Conservation (phyloP, 1,140 invertebrate genomes). For the Brachionus angularis region DNA sequence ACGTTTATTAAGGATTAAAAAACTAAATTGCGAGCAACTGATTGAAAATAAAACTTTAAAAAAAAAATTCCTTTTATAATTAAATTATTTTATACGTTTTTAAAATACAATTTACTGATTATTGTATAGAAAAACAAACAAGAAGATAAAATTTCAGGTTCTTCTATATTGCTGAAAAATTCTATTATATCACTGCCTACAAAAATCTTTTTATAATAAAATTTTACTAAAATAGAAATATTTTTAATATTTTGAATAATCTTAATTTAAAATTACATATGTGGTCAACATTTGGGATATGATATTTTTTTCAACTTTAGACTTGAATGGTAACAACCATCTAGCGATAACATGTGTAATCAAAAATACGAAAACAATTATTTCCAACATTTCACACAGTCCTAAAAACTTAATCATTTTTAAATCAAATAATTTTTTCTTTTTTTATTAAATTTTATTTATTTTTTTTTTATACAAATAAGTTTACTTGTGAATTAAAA, state of each 20-base stretch:
- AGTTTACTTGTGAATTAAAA: not conserved
- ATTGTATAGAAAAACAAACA: not conserved
- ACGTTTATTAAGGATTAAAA: not conserved
- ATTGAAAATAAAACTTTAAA: constrained; percentile 13
- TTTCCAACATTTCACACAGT: not conserved
- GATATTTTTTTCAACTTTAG: not conserved
- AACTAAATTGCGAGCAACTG: constrained; percentile 3
- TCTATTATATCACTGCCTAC: constrained; percentile 1
- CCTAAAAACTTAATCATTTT: no score
- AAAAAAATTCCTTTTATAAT: not conserved
- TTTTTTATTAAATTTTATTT: not conserved
- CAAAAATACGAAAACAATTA: constrained; percentile 7
- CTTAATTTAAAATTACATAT: not conserved
- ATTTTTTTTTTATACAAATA: no score
- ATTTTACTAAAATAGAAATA: not conserved
- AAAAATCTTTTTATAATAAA: constrained; percentile 34
- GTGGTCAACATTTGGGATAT: not conserved
- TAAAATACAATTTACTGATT: not conserved
- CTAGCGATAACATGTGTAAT: not conserved
- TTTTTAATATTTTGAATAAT: not conserved
- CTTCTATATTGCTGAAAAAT: constrained; percentile 9
- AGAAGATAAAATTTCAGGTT: not conserved
- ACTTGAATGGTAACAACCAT: constrained; percentile 4
- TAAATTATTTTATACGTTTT: not conserved
- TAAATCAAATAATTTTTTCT: not conserved